Evolutionary conservation across 1,140 invertebrate genomes (phyloP), one percentile per base, ranked within the genome.

Genomic region (Latrodectus geometricus): DNA sequence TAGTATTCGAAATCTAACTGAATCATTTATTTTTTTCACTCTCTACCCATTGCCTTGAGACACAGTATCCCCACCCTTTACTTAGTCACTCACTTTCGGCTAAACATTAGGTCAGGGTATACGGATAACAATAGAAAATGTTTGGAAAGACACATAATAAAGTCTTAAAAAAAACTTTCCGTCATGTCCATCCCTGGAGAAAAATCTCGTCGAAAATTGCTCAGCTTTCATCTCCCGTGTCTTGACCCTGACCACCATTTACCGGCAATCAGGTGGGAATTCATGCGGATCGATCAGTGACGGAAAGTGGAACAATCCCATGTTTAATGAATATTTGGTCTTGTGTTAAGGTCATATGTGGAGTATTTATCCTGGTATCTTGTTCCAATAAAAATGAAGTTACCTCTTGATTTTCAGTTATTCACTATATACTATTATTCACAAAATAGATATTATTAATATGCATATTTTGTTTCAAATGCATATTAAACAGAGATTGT

Each of bases 211-310:
- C 5, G 35, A 61, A 61, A 17, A 61, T 61, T 61, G 11, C 11
- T 61, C 17, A 11, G 68, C 17, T 21, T n/a, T 23, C 68, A 23
- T 21, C 20, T 69, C 20, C 17, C 4, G 68, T 21, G 20, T n/a
- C 21, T 23, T 74, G 80, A 83, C 80, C 80, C 80, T 83, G 80
- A 83, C 80, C 80, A 83, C 69, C 72, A 66, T 83, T 83, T 83
- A 74, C 52, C 35, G 61, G 80, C 23, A 74, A 65, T 73, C 50
- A 74, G 52, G 21, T 9, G 52, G 54, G n/a, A 48, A 83, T 20
- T 65, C 80, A 66, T 49, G 70, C 80, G 80, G 50, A 61, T 17
- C 80, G 80, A 49, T 23, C 54, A 20, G 66, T 15, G 21, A 66
- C 23, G 72, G 61, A 72, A 74, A 83, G 52, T 74, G 70, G 69